phyloP scores from a whole-genome alignment of 1,140 invertebrate species.

The Nebria ingens region DNA sequence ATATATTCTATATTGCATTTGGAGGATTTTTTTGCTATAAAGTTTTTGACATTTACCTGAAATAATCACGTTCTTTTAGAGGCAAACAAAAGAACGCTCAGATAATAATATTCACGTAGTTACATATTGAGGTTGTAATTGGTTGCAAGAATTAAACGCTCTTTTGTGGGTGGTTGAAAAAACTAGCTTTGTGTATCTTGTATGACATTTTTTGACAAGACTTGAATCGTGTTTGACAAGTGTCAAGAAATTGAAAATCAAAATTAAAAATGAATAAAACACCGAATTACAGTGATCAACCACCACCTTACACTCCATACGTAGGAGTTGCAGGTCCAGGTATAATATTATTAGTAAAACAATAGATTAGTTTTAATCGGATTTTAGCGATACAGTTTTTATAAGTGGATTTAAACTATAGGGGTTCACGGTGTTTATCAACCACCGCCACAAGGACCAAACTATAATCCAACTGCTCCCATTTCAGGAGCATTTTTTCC shows the following conservation, averaged over 20 bases:
- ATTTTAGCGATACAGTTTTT: not conserved
- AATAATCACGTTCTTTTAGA: no score
- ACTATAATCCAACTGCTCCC: not conserved
- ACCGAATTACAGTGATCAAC: constrained; percentile 9
- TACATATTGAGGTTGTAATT: no score
- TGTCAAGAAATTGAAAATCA: not conserved
- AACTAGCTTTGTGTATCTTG: not conserved
- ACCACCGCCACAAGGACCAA: not conserved
- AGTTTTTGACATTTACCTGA: not conserved
- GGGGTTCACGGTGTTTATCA: not conserved
- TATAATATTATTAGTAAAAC: no score
- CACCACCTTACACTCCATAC: constrained; percentile 7
- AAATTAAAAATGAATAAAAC: constrained; percentile 1
- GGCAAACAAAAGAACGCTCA: no score
- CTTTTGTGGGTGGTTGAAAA: no score
- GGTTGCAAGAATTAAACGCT: no score
- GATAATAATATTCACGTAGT: no score
- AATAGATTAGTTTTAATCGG: no score
- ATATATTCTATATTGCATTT: no score
- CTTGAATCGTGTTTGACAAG: not conserved
- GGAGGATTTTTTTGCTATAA: no score
- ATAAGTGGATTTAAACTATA: not conserved
- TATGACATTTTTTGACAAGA: no score
- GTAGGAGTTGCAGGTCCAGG: no score
- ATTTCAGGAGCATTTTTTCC: not conserved